phyloP scores from a whole-genome alignment of 2,113 vertebrate genomes.

The Periophthalmus modestus region DNA sequence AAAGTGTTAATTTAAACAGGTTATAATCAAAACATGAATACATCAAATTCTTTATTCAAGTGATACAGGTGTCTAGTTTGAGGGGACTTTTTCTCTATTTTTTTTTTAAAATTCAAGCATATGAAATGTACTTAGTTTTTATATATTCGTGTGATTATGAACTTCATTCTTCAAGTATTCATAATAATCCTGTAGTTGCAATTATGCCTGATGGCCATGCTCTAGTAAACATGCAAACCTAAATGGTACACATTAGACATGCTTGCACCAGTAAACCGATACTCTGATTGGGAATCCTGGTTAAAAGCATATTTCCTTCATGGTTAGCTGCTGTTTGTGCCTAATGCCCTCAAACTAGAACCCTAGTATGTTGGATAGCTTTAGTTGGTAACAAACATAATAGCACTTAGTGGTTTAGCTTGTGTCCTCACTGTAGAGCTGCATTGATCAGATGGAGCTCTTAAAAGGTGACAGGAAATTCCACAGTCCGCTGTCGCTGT shows the following conservation, averaged over 20 bases:
- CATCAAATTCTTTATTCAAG: slow-evolving; percentile 16
- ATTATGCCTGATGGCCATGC: slow-evolving; percentile 19
- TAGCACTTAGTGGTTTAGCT: slow-evolving; percentile 76
- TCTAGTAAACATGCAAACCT: slow-evolving; percentile 19
- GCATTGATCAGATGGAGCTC: slow-evolving; percentile 44
- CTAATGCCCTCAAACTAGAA: slow-evolving; percentile 37
- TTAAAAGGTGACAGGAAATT: slow-evolving; percentile 64
- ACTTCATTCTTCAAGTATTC: slow-evolving; percentile 6
- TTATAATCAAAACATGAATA: slow-evolving; percentile 1
- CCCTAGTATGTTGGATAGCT: slow-evolving; percentile 38
- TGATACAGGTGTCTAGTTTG: slow-evolving; percentile 29
- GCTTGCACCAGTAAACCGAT: background rate
- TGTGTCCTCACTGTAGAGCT: slow-evolving; percentile 38
- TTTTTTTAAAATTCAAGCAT: background rate
- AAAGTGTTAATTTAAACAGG: slow-evolving; percentile 13
- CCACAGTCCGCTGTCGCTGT: slow-evolving; percentile 51
- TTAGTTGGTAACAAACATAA: slow-evolving; percentile 40
- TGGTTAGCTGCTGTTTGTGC: slow-evolving; percentile 24
- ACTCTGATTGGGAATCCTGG: background rate
- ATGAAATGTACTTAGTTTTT: background rate
- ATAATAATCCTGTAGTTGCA: slow-evolving; percentile 14
- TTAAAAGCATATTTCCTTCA: slow-evolving; percentile 1
- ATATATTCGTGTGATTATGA: background rate
- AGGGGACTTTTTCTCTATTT: slow-evolving; percentile 12
- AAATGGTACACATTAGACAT: slow-evolving; percentile 17